Conservation (phyloP, 1,140 invertebrate genomes). For the Spodoptera frugiperda region DNA sequence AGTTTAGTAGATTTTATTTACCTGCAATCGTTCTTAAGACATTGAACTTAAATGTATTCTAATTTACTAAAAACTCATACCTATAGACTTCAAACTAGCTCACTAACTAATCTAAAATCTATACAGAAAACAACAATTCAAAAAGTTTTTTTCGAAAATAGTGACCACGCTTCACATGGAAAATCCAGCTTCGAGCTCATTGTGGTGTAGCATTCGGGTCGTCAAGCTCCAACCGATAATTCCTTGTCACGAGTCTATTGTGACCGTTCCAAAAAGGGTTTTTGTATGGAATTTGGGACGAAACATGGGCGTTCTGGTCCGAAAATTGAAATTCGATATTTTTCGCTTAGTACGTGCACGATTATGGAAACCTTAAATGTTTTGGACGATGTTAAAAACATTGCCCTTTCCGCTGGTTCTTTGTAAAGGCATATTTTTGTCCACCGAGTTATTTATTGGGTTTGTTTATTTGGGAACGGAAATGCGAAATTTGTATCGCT, state of each 20-base stretch:
- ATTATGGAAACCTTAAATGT: slow-evolving; percentile 38
- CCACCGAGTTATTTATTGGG: neutral
- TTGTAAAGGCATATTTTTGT: slow-evolving; percentile 5
- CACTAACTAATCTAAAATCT: neutral
- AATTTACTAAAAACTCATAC: no score
- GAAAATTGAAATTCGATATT: slow-evolving; percentile 47
- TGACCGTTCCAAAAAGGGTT: slow-evolving; percentile 50
- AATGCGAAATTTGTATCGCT: neutral
- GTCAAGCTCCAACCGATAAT: slow-evolving; percentile 52
- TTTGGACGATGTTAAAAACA: slow-evolving; percentile 23
- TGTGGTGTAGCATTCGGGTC: slow-evolving; percentile 47
- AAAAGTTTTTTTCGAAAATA: slow-evolving; percentile 4
- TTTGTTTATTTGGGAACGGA: neutral
- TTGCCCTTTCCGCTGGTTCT: neutral
- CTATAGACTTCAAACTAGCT: neutral
- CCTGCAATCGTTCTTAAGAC: no score
- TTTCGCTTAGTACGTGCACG: slow-evolving; percentile 14
- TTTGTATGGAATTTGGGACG: slow-evolving; percentile 41
- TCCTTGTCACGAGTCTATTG: slow-evolving; percentile 55
- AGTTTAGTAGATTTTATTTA: no score
- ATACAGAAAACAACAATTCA: neutral
- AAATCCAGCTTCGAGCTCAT: slow-evolving; percentile 37
- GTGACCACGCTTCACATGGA: neutral
- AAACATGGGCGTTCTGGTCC: slow-evolving; percentile 8
- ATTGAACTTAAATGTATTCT: no score